These are phyloP conservation scores for Drosophila nr. perissopoda DNA, from an alignment of 2,888 invertebrate genomes.

Conservation along the genomic window DNA sequence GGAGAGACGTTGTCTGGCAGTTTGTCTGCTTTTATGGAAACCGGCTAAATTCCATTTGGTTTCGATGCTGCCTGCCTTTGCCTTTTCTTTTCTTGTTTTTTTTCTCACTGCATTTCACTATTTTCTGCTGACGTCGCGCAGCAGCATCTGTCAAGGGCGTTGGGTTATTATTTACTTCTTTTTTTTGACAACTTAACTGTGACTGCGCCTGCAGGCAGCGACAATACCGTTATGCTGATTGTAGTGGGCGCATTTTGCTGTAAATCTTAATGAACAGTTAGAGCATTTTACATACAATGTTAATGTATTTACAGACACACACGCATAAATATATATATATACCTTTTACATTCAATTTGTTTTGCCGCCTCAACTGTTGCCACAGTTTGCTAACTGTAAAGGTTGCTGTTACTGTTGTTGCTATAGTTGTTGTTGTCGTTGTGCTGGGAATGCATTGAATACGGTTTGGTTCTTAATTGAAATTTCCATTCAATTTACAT, in stretches of 20 bases:
- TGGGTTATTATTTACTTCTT: constrained; percentile 21
- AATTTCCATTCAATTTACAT: constrained; percentile 40
- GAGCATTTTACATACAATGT: constrained; percentile 10
- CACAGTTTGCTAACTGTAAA: constrained; percentile 38
- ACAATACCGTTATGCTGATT: constrained; percentile 48
- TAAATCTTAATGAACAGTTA: constrained; percentile 22
- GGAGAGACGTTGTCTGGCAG: constrained; percentile 55
- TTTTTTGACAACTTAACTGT: constrained; percentile 10
- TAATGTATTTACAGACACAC: constrained; percentile 21
- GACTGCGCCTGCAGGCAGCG: constrained; percentile 21
- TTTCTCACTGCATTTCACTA: constrained; percentile 61
- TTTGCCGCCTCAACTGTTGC: constrained; percentile 64
- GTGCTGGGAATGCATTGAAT: constrained; percentile 59
- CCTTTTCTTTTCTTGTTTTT: constrained; percentile 35
- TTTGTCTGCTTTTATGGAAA: constrained; percentile 78
- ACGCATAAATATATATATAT: constrained; percentile 18
- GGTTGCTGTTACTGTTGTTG: constrained; percentile 19
- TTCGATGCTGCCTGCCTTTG: constrained; percentile 67
- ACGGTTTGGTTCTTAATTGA: constrained; percentile 42
- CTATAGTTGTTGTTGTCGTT: constrained; percentile 25
- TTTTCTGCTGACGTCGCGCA: constrained; percentile 53
- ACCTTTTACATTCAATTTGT: constrained; percentile 51
- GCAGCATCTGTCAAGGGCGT: constrained; percentile 69
- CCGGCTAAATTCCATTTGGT: constrained; percentile 79
- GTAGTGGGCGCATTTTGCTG: constrained; percentile 41